phyloP scores from a whole-genome alignment of 2,888 invertebrate genomes.

The Sipha maydis region DNA sequence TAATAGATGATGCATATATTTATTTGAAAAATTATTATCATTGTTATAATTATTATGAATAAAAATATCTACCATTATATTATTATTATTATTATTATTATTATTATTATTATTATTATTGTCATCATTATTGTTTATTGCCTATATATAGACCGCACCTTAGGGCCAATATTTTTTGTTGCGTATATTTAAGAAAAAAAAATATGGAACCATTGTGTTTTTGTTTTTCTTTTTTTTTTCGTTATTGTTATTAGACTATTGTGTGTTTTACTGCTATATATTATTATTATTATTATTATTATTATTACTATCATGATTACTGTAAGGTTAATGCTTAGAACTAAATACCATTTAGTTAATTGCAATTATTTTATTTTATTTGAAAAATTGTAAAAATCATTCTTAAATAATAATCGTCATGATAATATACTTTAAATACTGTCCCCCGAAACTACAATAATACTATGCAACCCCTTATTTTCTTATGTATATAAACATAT shows the following conservation, averaged over 20 bases:
- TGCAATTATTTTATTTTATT: conserved; percentile 24
- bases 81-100: conserved; percentile 33
- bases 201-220: conserved; percentile 16
- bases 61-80: conserved; percentile 41
- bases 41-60: conserved; percentile 18
- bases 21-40: conserved; percentile 17
- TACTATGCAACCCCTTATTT: background rate
- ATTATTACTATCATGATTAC: no score
- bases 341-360: conserved; percentile 40
- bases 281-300: conserved; percentile 35
- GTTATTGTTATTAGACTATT: conserved; percentile 61
- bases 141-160: conserved; percentile 36
- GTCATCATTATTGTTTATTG: conserved; percentile 53
- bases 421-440: conserved; percentile 14
- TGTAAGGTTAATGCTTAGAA: conserved; percentile 49
- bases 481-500: background rate
- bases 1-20: background rate
- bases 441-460: background rate
- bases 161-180: conserved; percentile 50
- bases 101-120: conserved; percentile 47
- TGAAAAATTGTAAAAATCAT: background rate
- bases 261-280: conserved; percentile 59
- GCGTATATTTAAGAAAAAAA: conserved; percentile 29
- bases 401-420: conserved; percentile 34
- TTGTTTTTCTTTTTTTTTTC: conserved; percentile 46